Percentiles rank a stretch among this genome's conserved stretches.
phyloP scores from a whole-genome alignment of 2,113 vertebrate genomes.

The Potamarius usumacintae region DNA sequence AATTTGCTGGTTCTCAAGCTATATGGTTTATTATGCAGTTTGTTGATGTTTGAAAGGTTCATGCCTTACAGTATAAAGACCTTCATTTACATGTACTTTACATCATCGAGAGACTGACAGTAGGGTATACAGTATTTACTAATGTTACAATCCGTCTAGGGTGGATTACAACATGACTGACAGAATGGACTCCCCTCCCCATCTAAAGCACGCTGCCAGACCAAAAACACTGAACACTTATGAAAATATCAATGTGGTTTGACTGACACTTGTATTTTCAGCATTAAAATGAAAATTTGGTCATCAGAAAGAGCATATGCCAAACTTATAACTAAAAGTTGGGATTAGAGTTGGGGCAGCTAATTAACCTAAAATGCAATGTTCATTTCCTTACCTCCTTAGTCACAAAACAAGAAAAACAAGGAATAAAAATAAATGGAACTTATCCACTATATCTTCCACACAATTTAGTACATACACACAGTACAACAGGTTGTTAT shows the following conservation, averaged over 20 bases:
- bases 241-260: no score
- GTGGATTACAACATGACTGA: background rate
- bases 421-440: background rate
- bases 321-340: no score
- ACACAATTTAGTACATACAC: background rate
- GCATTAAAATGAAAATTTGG: background rate
- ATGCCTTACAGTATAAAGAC: background rate
- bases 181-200: background rate
- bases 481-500: background rate
- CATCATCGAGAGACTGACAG: background rate
- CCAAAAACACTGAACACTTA: no score
- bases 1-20: background rate
- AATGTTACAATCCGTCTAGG: no score
- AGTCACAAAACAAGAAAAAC: no score
- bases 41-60: background rate
- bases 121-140: background rate
- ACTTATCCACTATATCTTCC: background rate
- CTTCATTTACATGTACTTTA: background rate
- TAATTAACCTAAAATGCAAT: background rate
- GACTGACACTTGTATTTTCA: no score
- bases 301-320: background rate
- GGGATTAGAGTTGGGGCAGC: no score
- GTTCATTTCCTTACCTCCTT: no score
- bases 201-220: no score
- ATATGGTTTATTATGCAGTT: background rate